Percentiles rank a stretch among this genome's conserved stretches.
Evolutionary conservation across 2,113 vertebrate species (phyloP).

Genomic region (Cololabis saira): DNA sequence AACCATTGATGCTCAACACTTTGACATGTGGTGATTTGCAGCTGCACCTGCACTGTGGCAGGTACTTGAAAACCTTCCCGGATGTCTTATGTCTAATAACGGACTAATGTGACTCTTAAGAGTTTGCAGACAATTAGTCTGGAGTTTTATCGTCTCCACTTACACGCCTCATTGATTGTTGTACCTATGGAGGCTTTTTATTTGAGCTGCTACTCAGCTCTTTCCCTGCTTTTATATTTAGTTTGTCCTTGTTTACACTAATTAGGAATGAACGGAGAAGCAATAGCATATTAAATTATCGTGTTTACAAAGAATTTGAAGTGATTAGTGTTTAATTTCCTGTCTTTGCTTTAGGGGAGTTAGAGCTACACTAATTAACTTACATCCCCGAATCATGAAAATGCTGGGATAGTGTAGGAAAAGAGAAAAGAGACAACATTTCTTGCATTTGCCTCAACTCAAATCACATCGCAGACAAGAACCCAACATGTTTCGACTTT

Average conservation of each 20-base stretch:
- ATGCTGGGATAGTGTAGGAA: no score
- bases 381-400: no score
- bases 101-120: slow-evolving; percentile 2
- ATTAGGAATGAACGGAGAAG: not conserved
- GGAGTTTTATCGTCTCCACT: slow-evolving; percentile 10
- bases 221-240: slow-evolving; percentile 15
- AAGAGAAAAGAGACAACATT: no score
- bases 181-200: slow-evolving; percentile 8
- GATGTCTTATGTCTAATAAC: not conserved
- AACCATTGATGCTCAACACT: not conserved
- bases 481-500: no score
- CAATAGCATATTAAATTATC: not conserved
- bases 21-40: slow-evolving; percentile 9
- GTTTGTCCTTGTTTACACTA: slow-evolving; percentile 17
- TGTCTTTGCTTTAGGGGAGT: no score
- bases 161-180: slow-evolving; percentile 13
- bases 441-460: no score
- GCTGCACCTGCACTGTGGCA: not conserved
- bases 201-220: slow-evolving; percentile 24
- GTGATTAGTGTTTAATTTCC: not conserved
- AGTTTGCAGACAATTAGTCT: slow-evolving; percentile 18
- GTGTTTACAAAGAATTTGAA: not conserved
- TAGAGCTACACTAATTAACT: no score
- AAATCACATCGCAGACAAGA: no score
- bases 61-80: not conserved